Percentiles rank a stretch among this genome's conserved stretches.
Evolutionary conservation across 2,888 invertebrate genomes (phyloP).

Genomic region (Corbicula japonica): DNA sequence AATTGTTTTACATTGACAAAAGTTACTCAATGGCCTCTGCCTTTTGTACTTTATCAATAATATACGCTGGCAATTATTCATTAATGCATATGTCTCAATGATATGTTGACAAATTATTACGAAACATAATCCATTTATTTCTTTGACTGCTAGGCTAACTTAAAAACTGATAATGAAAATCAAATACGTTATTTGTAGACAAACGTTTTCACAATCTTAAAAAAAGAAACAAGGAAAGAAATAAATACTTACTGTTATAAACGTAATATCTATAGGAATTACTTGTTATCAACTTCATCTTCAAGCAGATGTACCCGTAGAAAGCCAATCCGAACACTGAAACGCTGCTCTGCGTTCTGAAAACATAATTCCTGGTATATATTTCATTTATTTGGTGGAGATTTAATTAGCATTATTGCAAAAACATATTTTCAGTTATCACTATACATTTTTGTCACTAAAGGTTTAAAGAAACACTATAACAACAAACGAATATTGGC

Average conservation of each 20-base stretch:
- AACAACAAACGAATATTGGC: background rate
- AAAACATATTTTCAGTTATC: too few species aligned
- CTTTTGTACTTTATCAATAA: too few species aligned
- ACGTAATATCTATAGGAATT: conserved; percentile 56
- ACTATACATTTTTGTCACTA: too few species aligned
- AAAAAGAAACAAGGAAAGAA: background rate
- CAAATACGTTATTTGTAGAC: background rate
- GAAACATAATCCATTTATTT: too few species aligned
- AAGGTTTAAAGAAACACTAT: too few species aligned
- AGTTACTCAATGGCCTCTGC: too few species aligned
- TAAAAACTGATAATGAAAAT: background rate
- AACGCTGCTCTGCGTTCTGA: conserved; percentile 14
- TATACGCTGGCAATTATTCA: too few species aligned
- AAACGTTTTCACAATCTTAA: background rate
- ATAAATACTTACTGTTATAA: conserved; percentile 35
- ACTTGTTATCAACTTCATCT: conserved; percentile 40
- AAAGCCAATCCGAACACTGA: background rate
- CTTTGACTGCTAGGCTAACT: too few species aligned
- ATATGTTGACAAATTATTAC: too few species aligned
- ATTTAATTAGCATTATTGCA: background rate
- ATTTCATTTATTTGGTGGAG: background rate
- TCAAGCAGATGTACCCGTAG: conserved; percentile 46
- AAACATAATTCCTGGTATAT: background rate
- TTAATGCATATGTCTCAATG: too few species aligned
- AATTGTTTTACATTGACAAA: too few species aligned